Percentiles rank a stretch among this genome's conserved stretches.
phyloP scores from a whole-genome alignment of 2,888 invertebrate genomes.

The Eristalis pertinax region DNA sequence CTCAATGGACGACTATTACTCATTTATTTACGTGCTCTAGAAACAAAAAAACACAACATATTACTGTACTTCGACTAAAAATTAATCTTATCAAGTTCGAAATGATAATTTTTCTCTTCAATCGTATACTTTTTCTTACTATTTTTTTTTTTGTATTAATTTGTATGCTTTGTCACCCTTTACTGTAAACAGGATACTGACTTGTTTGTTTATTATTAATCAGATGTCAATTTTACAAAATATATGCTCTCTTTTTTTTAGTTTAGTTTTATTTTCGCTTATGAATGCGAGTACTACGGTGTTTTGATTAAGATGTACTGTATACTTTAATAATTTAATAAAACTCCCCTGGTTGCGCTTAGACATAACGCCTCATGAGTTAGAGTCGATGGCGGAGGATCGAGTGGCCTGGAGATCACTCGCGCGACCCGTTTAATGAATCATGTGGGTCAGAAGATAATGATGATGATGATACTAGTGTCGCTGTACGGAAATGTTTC shows the following conservation, averaged over 20 bases:
- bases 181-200: constrained; percentile 68
- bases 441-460: no score
- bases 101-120: constrained; percentile 26
- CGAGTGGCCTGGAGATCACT: no score
- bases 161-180: constrained; percentile 55
- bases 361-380: no score
- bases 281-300: not conserved
- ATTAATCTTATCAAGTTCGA: constrained; percentile 60
- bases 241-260: constrained; percentile 16
- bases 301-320: no score
- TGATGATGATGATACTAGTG: no score
- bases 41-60: constrained; percentile 10
- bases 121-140: not conserved
- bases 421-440: no score
- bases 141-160: constrained; percentile 27
- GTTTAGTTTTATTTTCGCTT: not conserved
- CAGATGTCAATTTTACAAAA: constrained; percentile 36
- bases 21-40: constrained; percentile 34
- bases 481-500: no score
- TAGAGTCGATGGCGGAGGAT: no score
- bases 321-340: no score
- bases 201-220: constrained; percentile 58
- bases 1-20: constrained; percentile 42
- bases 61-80: constrained; percentile 37
- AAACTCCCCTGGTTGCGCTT: no score